Conservation (phyloP, 2,113 vertebrate genomes). For the Tiliqua scincoides region DNA sequence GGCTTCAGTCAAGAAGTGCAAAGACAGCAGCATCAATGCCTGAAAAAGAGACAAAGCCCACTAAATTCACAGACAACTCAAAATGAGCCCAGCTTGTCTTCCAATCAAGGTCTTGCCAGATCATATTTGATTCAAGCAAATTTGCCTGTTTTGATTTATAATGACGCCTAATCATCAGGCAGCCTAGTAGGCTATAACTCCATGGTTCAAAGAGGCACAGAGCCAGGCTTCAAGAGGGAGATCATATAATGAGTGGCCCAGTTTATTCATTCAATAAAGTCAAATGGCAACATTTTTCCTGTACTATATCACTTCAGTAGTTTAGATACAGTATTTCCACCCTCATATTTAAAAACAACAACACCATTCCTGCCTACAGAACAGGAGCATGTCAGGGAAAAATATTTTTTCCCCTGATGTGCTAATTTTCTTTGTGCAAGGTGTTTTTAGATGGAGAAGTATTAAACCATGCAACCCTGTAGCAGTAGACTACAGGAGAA, state of each 20-base stretch:
- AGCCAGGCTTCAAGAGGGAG: neutral
- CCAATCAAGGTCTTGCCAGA: neutral
- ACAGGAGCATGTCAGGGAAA: neutral
- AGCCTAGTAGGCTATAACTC: neutral
- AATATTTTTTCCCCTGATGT: neutral
- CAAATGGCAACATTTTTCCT: neutral
- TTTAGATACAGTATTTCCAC: neutral
- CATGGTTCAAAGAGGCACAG: neutral
- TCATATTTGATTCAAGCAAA: neutral
- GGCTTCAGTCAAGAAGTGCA: neutral
- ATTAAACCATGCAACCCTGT: neutral
- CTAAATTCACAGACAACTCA: neutral
- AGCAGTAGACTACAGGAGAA: no score
- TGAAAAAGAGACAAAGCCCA: neutral
- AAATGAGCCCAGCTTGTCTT: neutral
- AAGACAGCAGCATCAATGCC: neutral
- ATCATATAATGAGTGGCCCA: neutral
- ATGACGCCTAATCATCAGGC: neutral
- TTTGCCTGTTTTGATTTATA: slow-evolving; percentile 4
- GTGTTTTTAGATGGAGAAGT: neutral
- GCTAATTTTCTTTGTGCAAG: neutral
- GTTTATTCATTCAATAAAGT: neutral
- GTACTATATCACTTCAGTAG: neutral
- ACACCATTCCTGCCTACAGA: neutral
- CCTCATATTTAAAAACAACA: neutral